These are phyloP conservation scores for Ceyx margarethae DNA, from an alignment of 2,113 vertebrate genomes.

Conservation along the genomic window DNA sequence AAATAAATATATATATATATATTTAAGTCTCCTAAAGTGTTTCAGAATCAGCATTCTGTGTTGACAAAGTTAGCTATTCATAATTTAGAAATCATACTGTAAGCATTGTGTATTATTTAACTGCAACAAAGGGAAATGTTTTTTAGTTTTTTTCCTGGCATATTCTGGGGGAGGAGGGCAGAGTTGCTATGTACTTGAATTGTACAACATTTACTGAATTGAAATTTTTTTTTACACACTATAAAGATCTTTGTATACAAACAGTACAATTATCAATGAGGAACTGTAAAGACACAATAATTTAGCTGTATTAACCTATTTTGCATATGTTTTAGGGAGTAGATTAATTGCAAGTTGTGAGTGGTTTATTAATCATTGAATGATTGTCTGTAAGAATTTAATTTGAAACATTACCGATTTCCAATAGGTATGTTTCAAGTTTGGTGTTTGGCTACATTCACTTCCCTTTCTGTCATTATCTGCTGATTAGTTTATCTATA, in stretches of 20 bases:
- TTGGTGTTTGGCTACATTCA: slow-evolving; percentile 17
- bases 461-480: slow-evolving; percentile 29
- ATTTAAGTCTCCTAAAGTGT: not conserved
- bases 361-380: slow-evolving; percentile 12
- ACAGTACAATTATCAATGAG: not conserved
- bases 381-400: not conserved
- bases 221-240: not conserved
- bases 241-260: not conserved
- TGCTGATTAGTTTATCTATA: slow-evolving; percentile 58
- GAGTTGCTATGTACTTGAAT: not conserved
- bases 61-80: not conserved
- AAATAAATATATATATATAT: no score
- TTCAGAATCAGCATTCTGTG: not conserved
- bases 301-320: not conserved
- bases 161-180: not conserved
- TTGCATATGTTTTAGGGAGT: not conserved
- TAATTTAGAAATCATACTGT: not conserved
- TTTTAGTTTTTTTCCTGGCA: not conserved
- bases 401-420: slow-evolving; percentile 50
- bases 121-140: not conserved
- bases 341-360: not conserved
- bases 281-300: not conserved
- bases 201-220: not conserved
- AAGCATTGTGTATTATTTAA: not conserved
- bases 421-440: not conserved